Conservation (phyloP, 2,113 vertebrate genomes). For the Tragelaphus scriptus region DNA sequence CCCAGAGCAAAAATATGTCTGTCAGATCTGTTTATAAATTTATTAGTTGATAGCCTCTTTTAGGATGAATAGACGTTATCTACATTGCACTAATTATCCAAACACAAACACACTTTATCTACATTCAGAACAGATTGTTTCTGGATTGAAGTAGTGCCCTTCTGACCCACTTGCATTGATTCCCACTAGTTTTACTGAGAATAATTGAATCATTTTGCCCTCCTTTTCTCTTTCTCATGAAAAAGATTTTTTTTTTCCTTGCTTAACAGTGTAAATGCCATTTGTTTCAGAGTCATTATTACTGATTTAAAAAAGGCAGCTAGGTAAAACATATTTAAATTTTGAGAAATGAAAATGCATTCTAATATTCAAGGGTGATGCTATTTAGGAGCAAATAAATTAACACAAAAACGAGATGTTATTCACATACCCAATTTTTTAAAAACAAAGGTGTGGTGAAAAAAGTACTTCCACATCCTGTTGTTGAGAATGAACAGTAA, state of each 20-base stretch:
- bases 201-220: not conserved
- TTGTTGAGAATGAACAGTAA: not conserved
- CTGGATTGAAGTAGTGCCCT: not conserved
- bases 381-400: not conserved
- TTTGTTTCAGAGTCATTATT: slow-evolving; percentile 2
- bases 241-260: not conserved
- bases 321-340: not conserved
- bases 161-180: slow-evolving; percentile 44
- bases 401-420: not conserved
- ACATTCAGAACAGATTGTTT: slow-evolving; percentile 54
- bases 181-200: slow-evolving; percentile 40
- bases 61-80: slow-evolving; percentile 71
- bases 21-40: slow-evolving; percentile 76
- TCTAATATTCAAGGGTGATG: not conserved
- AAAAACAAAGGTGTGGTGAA: not conserved
- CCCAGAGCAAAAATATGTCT: slow-evolving; percentile 72
- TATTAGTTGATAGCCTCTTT: slow-evolving; percentile 71
- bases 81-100: slow-evolving; percentile 75
- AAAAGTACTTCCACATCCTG: not conserved
- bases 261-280: slow-evolving; percentile 23
- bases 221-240: not conserved
- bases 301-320: not conserved
- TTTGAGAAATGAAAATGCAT: not conserved
- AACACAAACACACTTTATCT: slow-evolving; percentile 73
- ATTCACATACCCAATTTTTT: not conserved